Base-by-base conservation (phyloP, 2,113 vertebrate genomes). In the Buteo buteo region DNA sequence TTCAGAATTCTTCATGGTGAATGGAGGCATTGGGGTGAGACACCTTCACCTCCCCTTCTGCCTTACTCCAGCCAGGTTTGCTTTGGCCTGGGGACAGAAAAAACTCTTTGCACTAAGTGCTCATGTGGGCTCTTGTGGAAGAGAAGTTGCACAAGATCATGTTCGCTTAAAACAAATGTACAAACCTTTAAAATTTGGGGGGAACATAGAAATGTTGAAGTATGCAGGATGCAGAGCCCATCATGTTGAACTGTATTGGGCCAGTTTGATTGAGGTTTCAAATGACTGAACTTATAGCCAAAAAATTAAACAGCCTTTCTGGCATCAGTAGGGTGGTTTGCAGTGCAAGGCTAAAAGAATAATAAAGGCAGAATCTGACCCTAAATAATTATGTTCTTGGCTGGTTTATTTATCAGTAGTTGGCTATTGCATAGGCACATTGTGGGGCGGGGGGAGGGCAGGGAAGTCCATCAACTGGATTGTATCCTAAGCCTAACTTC, bases 1-100 rank as follows among this genome's bases (percentile, higher is more conserved):
- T 95, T 94, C 77, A 84, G 69, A 94, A 52, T 94, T 97, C 42
- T 62, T 90, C 72, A 49, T 67, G 44, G 83, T 90, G 40, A 95
- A 15, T 2, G 3, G 36, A 84, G 59, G 57, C 73, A 59, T 26
- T 96, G 64, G 45, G 57, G 8, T 5, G 54, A 82, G 50, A 84
- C 59, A 81, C 45, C 29, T 69, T 92, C 36, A 67, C 17, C 36
- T 49, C 34, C 21, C n/a, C 9, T 78, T 71, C 21, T 59, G 73
- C 57, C 79, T 88, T 61, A 17, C 7, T 58, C 54, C 76, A 71
- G 5, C 20, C n/a, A 55, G 66, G 34, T 94, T 96, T 88, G 29
- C 40, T 64, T 61, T 74, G 47, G 32, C 59, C 50, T 8, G 11
- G 24, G 21, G 54, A 14, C 7, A 58, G 44, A 69, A 85, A 73